Evolutionary conservation across 2,113 vertebrate species (phyloP), one percentile per base, ranked within the genome.

Genomic region (Rhinolophus sinicus): DNA sequence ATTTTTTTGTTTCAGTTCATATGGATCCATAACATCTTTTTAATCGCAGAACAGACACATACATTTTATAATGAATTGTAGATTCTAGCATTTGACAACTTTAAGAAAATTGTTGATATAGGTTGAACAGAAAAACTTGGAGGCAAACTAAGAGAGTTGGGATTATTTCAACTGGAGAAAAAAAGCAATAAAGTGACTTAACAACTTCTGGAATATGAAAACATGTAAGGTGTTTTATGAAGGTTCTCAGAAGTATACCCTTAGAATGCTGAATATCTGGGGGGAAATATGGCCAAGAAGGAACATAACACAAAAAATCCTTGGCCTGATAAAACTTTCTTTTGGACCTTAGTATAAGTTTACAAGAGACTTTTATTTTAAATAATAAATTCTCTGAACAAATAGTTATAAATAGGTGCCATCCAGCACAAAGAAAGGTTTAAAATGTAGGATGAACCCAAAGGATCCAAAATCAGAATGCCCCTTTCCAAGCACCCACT

Each of bases 361-460:
- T 90, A 80, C 10, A 56, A 67, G 35, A 95, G 50, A 65, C 8
- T 40, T 75, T 21, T 4, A 60, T 67, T 83, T 93, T 75, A 86
- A 40, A 87, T 60, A 70, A 85, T 70, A 94, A 95, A 72, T 52
- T 94, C 13, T 64, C 28, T 65, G 64, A 90, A 30, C 24, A 78
- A 85, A 89, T 26, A 2, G 6, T 87, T 58, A 40, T 58, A 80
- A 94, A 70, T 6, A 75, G 81, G 50, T 56, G 30, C 21, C 38
- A 4, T 90, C 65, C 6, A 26, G 85, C 22, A 65, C 44, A 92
- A 82, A 70, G 64, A 44, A 56, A n/a, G 65, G 2, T 6, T 58
- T 92, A 44, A 69, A 69, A 33, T 30, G 7, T 21, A 60, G 28
- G 52, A 80, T 90, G 44, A 93, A 82, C 62, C 72, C 30, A 56